Evolutionary conservation across 2,113 vertebrate species (phyloP).

Genomic region (Oreochromis aureus): DNA sequence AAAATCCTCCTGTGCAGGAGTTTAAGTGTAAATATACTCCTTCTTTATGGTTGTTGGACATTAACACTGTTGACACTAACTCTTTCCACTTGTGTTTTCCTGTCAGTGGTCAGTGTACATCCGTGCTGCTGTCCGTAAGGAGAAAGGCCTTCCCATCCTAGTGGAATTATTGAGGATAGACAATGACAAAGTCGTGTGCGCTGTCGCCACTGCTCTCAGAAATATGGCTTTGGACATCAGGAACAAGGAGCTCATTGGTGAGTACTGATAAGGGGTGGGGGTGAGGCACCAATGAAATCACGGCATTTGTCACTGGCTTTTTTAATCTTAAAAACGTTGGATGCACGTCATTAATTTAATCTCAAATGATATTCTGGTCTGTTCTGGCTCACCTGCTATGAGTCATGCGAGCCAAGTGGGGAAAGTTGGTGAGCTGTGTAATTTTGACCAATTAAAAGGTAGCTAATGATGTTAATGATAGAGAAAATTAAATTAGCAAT

Average conservation of each 20-base stretch:
- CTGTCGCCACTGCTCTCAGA: slow-evolving; percentile 94
- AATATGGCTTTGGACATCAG: slow-evolving; percentile 99
- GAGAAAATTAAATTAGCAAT: background rate
- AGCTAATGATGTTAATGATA: background rate
- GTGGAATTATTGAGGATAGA: slow-evolving; percentile 98
- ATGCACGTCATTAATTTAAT: background rate
- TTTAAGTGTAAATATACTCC: background rate
- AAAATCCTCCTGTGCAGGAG: background rate
- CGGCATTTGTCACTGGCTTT: background rate
- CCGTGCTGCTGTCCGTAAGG: slow-evolving; percentile 94
- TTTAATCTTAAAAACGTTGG: background rate
- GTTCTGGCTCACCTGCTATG: background rate
- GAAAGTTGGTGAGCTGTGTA: background rate
- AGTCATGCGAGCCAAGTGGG: background rate
- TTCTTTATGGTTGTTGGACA: background rate
- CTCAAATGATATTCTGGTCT: background rate
- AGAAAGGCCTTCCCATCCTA: slow-evolving; percentile 95
- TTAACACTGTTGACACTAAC: background rate
- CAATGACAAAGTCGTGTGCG: slow-evolving; percentile 97
- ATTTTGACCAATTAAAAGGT: background rate
- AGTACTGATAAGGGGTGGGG: slow-evolving; percentile 30
- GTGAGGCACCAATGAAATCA: background rate
- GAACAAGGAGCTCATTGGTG: slow-evolving; percentile 98
- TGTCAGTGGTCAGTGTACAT: slow-evolving; percentile 96
- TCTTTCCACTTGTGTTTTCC: background rate